Conservation (phyloP, 23 tunicate species). For the Oikopleura albicans region DNA sequence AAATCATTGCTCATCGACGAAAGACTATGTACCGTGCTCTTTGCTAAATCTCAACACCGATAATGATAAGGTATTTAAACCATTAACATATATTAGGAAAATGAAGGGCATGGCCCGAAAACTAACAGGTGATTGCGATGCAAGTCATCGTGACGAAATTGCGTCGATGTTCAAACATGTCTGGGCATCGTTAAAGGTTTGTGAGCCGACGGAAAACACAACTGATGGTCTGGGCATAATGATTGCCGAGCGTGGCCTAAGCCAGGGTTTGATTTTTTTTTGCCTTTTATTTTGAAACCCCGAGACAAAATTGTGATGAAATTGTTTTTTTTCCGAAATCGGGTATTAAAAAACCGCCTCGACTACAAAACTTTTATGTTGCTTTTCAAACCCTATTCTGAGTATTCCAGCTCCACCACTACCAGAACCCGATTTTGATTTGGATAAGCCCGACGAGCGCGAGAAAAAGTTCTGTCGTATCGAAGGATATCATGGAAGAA, state of each 20-base stretch:
- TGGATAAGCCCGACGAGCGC: no score
- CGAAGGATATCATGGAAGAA: not conserved
- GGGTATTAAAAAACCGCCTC: no score
- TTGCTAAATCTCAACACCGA: not conserved
- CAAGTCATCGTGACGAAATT: not conserved
- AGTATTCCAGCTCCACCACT: no score
- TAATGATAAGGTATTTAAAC: not conserved
- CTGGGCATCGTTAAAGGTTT: not conserved
- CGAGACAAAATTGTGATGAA: no score
- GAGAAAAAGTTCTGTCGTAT: not conserved
- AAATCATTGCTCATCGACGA: not conserved
- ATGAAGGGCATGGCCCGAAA: not conserved
- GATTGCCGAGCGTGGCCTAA: not conserved
- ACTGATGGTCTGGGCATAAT: not conserved
- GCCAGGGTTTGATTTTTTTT: no score
- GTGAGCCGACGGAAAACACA: not conserved
- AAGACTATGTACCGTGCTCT: not conserved
- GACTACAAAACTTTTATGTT: no score
- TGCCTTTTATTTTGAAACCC: no score
- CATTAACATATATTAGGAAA: not conserved
- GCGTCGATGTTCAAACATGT: not conserved
- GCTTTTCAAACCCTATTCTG: no score
- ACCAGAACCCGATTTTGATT: no score
- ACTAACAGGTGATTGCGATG: not conserved
- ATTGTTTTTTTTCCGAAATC: no score